Conservation (phyloP, 2,113 vertebrate genomes). For the Takifugu flavidus region DNA sequence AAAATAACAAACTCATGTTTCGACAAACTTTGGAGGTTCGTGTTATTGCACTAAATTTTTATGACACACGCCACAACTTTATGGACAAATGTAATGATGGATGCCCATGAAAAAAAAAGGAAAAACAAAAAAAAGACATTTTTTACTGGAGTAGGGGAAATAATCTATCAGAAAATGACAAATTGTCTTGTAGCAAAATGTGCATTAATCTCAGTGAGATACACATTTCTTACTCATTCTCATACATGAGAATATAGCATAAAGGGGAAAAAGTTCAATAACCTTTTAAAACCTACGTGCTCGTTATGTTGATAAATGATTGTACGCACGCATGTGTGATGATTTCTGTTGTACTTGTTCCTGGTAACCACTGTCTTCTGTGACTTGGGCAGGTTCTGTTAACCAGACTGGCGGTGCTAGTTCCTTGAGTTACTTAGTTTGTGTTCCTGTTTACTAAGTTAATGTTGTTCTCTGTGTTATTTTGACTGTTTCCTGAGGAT, state of each 20-base stretch:
- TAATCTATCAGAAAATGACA: slow-evolving; percentile 91
- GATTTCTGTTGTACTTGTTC: slow-evolving; percentile 93
- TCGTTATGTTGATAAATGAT: slow-evolving; percentile 98
- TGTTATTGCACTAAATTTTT: slow-evolving; percentile 98
- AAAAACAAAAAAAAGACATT: slow-evolving; percentile 55
- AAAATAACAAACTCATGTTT: slow-evolving; percentile 62
- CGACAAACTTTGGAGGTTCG: slow-evolving; percentile 89
- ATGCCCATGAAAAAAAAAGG: slow-evolving; percentile 69
- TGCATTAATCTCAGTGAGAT: slow-evolving; percentile 99
- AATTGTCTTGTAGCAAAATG: slow-evolving; percentile 99
- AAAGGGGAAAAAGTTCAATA: slow-evolving; percentile 70
- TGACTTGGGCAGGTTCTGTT: slow-evolving; percentile 89
- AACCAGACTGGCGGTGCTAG: slow-evolving; percentile 79
- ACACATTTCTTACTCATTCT: slow-evolving; percentile 98
- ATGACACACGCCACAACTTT: slow-evolving; percentile 92
- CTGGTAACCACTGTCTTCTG: slow-evolving; percentile 94
- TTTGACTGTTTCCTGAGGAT: slow-evolving; percentile 75
- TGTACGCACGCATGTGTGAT: slow-evolving; percentile 96
- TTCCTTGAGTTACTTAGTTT: slow-evolving; percentile 74
- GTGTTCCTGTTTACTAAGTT: slow-evolving; percentile 90
- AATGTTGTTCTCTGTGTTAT: slow-evolving; percentile 89
- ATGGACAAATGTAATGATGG: slow-evolving; percentile 94
- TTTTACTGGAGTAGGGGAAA: slow-evolving; percentile 83
- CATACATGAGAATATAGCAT: slow-evolving; percentile 98
- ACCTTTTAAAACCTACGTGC: slow-evolving; percentile 84